Percentiles rank a stretch among this genome's conserved stretches.
Conservation (phyloP, 2,113 vertebrate species). For the Acanthochromis polyacanthus region DNA sequence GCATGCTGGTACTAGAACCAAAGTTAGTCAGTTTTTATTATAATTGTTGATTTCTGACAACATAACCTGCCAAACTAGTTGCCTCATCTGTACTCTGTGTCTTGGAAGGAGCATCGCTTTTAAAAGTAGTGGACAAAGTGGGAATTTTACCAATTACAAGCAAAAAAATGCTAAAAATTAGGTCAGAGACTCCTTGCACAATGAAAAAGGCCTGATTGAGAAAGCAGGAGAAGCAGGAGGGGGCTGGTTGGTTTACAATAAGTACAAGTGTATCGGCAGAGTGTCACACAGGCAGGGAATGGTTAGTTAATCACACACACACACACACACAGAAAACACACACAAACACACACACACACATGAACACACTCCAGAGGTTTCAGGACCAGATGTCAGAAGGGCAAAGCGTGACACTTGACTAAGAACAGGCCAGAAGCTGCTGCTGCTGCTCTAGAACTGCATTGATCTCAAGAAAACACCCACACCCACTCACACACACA, state of each 20-base stretch:
- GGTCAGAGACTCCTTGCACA: too few species aligned
- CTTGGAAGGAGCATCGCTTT: too few species aligned
- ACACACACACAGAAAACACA: constrained; percentile 22
- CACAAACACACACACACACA: constrained; percentile 3
- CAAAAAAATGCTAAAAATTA: too few species aligned
- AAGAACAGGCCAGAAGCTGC: constrained; percentile 70
- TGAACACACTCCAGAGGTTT: constrained; percentile 59
- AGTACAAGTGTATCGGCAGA: constrained; percentile 61
- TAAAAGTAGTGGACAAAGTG: too few species aligned
- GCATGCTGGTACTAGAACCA: too few species aligned
- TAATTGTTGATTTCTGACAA: too few species aligned
- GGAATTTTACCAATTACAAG: too few species aligned
- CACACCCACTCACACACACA: constrained; percentile 9
- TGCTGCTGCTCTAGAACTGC: constrained; percentile 59
- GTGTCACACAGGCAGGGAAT: constrained; percentile 56
- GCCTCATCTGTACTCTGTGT: too few species aligned
- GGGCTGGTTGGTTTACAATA: constrained; percentile 29
- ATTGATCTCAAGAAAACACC: constrained; percentile 70
- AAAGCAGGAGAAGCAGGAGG: too few species aligned
- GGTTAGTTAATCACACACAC: constrained; percentile 63
- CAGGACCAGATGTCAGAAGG: constrained; percentile 75
- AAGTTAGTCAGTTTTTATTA: too few species aligned
- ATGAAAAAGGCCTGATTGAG: too few species aligned
- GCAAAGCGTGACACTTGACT: constrained; percentile 77
- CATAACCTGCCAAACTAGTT: too few species aligned